These are phyloP conservation scores for Anoplophora glabripennis DNA, from an alignment of 1,140 invertebrate species.

Conservation along the genomic window DNA sequence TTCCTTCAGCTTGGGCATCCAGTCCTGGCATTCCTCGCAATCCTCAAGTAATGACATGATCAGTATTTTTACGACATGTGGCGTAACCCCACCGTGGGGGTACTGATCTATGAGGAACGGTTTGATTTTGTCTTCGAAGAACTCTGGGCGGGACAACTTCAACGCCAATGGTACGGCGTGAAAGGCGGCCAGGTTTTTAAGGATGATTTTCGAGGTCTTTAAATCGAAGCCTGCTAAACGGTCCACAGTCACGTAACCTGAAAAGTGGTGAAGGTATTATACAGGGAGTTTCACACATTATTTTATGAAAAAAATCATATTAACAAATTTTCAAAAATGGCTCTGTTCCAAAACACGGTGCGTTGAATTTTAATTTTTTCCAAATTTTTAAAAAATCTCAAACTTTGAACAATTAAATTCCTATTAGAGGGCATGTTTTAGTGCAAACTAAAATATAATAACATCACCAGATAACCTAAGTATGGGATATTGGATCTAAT, in stretches of 20 bases:
- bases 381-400: no score
- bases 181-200: slow-evolving; percentile 54
- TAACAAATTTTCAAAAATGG: no score
- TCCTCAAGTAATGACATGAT: slow-evolving; percentile 33
- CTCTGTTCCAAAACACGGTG: no score
- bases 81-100: slow-evolving; percentile 30
- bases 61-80: slow-evolving; percentile 25
- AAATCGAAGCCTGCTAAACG: slow-evolving; percentile 53
- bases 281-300: no score
- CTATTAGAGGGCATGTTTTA: no score
- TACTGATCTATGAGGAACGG: slow-evolving; percentile 30
- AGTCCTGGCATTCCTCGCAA: slow-evolving; percentile 33
- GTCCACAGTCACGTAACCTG: slow-evolving; percentile 52
- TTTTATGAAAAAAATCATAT: no score
- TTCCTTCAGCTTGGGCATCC: slow-evolving; percentile 19
- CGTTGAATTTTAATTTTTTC: no score
- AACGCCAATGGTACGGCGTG: slow-evolving; percentile 58
- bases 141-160: slow-evolving; percentile 52
- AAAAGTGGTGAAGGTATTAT: not conserved
- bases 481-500: no score
- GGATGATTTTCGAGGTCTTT: slow-evolving; percentile 49
- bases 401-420: no score
- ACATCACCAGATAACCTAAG: no score
- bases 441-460: no score
- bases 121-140: slow-evolving; percentile 49